Percentiles rank a stretch among this genome's conserved stretches.
Conservation (phyloP, 2,888 invertebrate species). For the Lycophotia porphyrea region DNA sequence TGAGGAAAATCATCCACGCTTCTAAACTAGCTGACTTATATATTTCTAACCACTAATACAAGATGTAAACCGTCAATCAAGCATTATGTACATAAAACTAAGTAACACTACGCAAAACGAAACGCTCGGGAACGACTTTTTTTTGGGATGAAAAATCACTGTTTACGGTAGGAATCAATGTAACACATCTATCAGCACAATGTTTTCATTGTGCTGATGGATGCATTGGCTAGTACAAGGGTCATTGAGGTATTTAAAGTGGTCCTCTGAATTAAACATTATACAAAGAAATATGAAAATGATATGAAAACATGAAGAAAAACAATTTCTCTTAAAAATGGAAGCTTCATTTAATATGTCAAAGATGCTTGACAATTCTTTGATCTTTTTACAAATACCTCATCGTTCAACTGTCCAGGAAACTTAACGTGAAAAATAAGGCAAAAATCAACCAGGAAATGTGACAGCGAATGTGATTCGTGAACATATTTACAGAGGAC, state of each 20-base stretch:
- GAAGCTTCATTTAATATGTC: constrained; percentile 9
- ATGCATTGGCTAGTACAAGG: too few species aligned
- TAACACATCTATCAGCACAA: too few species aligned
- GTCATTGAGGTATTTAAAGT: too few species aligned
- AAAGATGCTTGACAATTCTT: constrained; percentile 15
- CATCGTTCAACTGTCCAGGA: constrained; percentile 27
- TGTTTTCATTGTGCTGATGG: too few species aligned
- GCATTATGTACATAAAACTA: too few species aligned
- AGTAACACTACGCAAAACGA: too few species aligned
- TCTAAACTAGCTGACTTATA: background rate
- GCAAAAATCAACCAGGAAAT: constrained; percentile 49
- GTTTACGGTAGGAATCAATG: too few species aligned
- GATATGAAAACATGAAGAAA: background rate
- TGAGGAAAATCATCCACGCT: background rate
- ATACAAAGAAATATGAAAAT: background rate
- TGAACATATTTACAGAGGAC: constrained; percentile 59
- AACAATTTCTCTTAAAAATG: background rate
- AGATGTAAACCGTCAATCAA: too few species aligned
- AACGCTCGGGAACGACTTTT: too few species aligned
- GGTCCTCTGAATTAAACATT: background rate
- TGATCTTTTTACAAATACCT: constrained; percentile 41
- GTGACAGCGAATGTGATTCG: constrained; percentile 44
- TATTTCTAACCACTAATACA: background rate
- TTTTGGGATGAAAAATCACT: too few species aligned
- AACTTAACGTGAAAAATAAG: constrained; percentile 40